Conservation (phyloP, 1,140 invertebrate species). For the Heterodera carotae region DNA sequence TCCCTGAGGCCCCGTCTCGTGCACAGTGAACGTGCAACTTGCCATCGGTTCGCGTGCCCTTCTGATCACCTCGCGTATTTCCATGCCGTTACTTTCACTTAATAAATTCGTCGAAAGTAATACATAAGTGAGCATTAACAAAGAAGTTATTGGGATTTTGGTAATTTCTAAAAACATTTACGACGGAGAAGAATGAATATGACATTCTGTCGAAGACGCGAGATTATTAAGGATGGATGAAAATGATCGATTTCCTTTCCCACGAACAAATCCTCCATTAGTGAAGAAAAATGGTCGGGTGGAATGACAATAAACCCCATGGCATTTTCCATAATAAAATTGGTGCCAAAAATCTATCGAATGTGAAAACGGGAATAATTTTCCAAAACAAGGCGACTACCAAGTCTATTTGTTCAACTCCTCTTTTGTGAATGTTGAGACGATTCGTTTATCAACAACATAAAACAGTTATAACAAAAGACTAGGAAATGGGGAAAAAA, state of each 20-base stretch:
- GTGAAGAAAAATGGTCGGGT: neutral
- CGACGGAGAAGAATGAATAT: neutral
- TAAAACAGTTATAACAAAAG: too few species aligned
- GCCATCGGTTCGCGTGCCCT: slow-evolving; percentile 40
- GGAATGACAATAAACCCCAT: too few species aligned
- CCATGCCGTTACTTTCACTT: neutral
- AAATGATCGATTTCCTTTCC: neutral
- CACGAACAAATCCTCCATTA: neutral
- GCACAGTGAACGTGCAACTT: slow-evolving; percentile 48
- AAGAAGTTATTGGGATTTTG: neutral
- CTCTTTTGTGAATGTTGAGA: too few species aligned
- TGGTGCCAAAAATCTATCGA: too few species aligned
- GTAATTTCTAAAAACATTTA: neutral
- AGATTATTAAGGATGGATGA: neutral
- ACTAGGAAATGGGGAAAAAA: too few species aligned
- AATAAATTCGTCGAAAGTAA: neutral
- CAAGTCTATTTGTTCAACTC: too few species aligned
- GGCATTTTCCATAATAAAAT: too few species aligned
- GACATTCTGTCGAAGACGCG: neutral
- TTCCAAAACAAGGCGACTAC: too few species aligned
- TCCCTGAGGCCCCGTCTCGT: slow-evolving; percentile 46
- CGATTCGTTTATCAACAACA: too few species aligned
- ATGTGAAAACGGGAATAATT: too few species aligned
- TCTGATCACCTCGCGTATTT: neutral
- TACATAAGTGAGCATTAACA: neutral